phyloP scores from a whole-genome alignment of 2,888 invertebrate genomes.

The Drosophila borealis region DNA sequence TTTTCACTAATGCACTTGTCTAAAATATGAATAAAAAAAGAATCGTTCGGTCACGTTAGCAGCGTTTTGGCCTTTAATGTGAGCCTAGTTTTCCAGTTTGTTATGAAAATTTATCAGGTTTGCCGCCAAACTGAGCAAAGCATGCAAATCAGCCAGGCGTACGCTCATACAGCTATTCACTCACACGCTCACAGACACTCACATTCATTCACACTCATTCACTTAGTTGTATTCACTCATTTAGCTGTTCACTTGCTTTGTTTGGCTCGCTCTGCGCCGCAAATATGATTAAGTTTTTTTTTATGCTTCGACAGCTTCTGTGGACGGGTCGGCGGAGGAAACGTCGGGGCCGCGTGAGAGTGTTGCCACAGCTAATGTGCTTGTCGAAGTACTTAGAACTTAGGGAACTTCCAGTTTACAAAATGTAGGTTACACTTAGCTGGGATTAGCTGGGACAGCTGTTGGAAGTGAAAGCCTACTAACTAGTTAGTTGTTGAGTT shows the following conservation, averaged over 20 bases:
- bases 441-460: conserved; percentile 3
- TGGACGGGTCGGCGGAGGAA: conserved; percentile 14
- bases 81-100: conserved; percentile 56
- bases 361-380: conserved; percentile 6
- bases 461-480: too few species aligned
- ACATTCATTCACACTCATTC: conserved; percentile 9
- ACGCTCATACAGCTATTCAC: conserved; percentile 35
- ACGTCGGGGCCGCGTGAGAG: neutral
- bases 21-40: conserved; percentile 24
- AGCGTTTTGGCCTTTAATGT: conserved; percentile 48
- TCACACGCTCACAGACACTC: conserved; percentile 18
- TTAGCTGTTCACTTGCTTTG: conserved; percentile 39
- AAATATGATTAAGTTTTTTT: conserved; percentile 65
- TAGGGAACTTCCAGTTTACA: conserved; percentile 1
- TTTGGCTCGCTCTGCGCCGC: conserved; percentile 22
- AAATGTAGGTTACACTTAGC: conserved; percentile 4
- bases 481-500: too few species aligned
- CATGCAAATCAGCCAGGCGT: conserved; percentile 63
- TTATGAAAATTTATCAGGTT: conserved; percentile 49
- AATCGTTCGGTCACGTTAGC: conserved; percentile 23
- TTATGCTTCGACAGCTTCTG: conserved; percentile 75
- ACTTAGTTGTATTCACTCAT: conserved; percentile 17
- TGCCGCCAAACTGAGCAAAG: conserved; percentile 41
- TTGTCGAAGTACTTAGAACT: neutral
- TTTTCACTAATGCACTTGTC: conserved; percentile 19